phyloP scores from a whole-genome alignment of 1,140 invertebrate species.

The Magallana angulata region DNA sequence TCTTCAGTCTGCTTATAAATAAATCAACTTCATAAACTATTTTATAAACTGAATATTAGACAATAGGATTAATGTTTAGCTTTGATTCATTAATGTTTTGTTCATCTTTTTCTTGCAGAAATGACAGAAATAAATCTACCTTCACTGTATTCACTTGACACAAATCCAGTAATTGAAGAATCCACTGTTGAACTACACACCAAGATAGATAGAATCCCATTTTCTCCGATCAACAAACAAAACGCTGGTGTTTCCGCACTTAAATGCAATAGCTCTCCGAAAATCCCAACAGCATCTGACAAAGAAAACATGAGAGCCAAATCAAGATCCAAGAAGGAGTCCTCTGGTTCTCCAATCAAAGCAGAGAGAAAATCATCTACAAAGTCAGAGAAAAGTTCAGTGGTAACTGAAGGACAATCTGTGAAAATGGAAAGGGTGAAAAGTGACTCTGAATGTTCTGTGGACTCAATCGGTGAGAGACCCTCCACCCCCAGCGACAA shows the following conservation, averaged over 20 bases:
- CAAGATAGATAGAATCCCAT: constrained; percentile 11
- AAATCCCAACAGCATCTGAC: neutral
- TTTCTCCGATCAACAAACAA: constrained; percentile 5
- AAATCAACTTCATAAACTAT: too few relatives aligned
- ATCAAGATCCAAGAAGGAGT: neutral
- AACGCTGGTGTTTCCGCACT: neutral
- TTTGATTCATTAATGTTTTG: too few relatives aligned
- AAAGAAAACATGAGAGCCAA: constrained; percentile 14
- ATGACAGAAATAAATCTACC: constrained; percentile 22
- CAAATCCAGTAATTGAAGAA: constrained; percentile 27
- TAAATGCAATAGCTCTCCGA: constrained; percentile 1
- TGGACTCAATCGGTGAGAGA: constrained; percentile 15
- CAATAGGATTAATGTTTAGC: too few relatives aligned
- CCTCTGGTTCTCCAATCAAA: constrained; percentile 55
- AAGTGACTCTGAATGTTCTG: constrained; percentile 10
- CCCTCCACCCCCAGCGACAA: constrained; percentile 58
- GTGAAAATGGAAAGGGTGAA: neutral
- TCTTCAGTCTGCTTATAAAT: too few relatives aligned
- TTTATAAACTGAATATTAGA: too few relatives aligned
- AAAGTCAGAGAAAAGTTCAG: constrained; percentile 37
- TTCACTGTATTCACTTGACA: constrained; percentile 1
- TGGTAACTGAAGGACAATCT: neutral
- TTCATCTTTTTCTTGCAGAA: neutral
- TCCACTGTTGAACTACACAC: neutral
- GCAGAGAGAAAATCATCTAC: constrained; percentile 49